Conservation (phyloP, 2,113 vertebrate species). For the Myiozetetes cayanensis region DNA sequence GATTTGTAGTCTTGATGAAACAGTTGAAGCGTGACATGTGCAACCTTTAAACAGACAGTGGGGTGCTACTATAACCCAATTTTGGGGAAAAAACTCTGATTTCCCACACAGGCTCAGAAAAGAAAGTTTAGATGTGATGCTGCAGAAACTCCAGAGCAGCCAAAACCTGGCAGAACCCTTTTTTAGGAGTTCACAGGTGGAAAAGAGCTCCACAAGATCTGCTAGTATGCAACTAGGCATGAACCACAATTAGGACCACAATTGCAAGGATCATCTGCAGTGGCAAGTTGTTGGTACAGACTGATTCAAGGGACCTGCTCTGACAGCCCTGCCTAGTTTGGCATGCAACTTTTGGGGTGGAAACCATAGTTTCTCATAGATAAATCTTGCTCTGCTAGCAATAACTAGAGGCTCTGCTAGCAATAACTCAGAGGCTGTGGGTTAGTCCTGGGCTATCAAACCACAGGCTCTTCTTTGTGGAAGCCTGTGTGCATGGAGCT, state of each 20-base stretch:
- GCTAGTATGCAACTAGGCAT: neutral
- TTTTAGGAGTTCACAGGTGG: neutral
- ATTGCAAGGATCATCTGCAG: neutral
- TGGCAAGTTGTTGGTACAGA: neutral
- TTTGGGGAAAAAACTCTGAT: neutral
- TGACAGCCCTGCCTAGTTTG: neutral
- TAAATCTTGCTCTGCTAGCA: neutral
- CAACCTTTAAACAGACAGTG: neutral
- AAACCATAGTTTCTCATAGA: neutral
- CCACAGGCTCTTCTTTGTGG: neutral
- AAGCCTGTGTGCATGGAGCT: neutral
- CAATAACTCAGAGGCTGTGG: neutral
- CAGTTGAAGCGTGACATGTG: fast-evolving
- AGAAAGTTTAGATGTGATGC: neutral
- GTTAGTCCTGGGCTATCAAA: neutral
- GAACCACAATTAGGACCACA: neutral
- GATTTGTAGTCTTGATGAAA: neutral
- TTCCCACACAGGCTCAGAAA: neutral
- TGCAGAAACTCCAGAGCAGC: neutral
- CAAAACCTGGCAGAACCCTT: neutral
- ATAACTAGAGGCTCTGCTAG: neutral
- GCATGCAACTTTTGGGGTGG: neutral
- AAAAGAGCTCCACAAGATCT: neutral
- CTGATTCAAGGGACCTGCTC: neutral
- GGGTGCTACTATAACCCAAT: neutral